phyloP scores from a whole-genome alignment of 2,113 vertebrate genomes.

The Poicephalus gulielmi region DNA sequence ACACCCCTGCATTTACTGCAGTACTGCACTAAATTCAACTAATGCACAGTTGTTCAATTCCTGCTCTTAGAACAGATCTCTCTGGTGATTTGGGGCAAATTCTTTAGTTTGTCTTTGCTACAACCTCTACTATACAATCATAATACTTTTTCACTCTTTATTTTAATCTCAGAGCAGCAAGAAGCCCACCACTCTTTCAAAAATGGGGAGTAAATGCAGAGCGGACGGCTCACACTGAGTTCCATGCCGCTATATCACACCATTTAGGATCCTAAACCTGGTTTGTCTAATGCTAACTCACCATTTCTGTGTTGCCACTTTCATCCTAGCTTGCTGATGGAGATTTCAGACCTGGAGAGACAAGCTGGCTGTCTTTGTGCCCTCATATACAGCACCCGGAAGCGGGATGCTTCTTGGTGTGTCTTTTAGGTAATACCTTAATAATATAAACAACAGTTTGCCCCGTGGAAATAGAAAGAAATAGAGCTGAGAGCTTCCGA shows the following conservation, averaged over 20 bases:
- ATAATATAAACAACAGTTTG: neutral
- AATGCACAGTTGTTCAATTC: neutral
- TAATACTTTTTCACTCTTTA: neutral
- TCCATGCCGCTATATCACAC: neutral
- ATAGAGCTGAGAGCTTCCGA: neutral
- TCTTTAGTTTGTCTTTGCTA: neutral
- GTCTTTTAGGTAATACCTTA: neutral
- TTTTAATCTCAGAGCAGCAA: neutral
- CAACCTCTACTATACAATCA: neutral
- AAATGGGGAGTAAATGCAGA: neutral
- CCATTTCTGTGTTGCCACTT: accelerated
- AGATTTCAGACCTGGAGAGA: neutral
- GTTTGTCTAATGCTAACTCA: neutral
- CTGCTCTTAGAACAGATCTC: neutral
- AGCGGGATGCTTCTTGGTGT: accelerated
- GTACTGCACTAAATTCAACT: neutral
- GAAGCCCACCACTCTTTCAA: neutral
- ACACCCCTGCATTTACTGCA: neutral
- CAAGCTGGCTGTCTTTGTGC: neutral
- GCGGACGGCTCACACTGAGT: neutral
- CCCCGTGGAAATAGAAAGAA: neutral
- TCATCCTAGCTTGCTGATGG: neutral
- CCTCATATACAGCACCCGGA: neutral
- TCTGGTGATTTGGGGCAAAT: neutral
- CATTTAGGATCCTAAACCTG: neutral